Percentiles rank a stretch among this genome's conserved stretches.
Conservation (phyloP, 2,113 vertebrate species). For the Spea multiplicata region DNA sequence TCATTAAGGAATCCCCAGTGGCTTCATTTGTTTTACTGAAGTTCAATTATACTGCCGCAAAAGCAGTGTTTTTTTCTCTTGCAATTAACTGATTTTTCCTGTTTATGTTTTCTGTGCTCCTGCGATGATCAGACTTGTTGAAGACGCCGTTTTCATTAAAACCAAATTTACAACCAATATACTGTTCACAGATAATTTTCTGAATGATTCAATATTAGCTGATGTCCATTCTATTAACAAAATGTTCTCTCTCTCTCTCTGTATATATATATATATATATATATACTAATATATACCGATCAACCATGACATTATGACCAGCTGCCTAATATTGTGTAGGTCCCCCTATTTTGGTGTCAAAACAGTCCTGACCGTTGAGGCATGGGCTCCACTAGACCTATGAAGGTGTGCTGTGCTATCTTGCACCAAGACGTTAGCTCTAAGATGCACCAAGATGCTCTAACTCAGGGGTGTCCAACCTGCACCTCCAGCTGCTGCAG, state of each 20-base stretch:
- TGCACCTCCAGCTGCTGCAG: too few relatives aligned
- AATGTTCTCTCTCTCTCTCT: not conserved
- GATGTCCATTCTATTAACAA: not conserved
- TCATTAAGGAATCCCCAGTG: conserved; percentile 89
- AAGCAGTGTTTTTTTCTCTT: conserved; percentile 71
- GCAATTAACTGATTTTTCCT: conserved; percentile 97
- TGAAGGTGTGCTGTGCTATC: too few relatives aligned
- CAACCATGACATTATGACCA: too few relatives aligned
- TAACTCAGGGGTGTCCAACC: too few relatives aligned
- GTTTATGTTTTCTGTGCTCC: conserved; percentile 93
- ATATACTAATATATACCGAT: too few relatives aligned
- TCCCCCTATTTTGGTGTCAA: too few relatives aligned
- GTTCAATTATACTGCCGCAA: conserved; percentile 90
- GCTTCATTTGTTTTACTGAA: conserved; percentile 90
- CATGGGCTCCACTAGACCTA: too few relatives aligned
- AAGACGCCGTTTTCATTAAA: conserved; percentile 93
- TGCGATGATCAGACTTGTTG: conserved; percentile 77
- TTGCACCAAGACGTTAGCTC: too few relatives aligned
- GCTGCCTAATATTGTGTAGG: too few relatives aligned
- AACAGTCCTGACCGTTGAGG: too few relatives aligned
- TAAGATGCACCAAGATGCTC: too few relatives aligned
- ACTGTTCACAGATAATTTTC: conserved; percentile 36
- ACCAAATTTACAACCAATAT: conserved; percentile 86
- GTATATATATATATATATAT: too few relatives aligned
- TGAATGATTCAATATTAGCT: conserved; percentile 25